These are phyloP conservation scores for Pycnomerus fuliginosus DNA, from an alignment of 2,888 invertebrate species.

Conservation along the genomic window DNA sequence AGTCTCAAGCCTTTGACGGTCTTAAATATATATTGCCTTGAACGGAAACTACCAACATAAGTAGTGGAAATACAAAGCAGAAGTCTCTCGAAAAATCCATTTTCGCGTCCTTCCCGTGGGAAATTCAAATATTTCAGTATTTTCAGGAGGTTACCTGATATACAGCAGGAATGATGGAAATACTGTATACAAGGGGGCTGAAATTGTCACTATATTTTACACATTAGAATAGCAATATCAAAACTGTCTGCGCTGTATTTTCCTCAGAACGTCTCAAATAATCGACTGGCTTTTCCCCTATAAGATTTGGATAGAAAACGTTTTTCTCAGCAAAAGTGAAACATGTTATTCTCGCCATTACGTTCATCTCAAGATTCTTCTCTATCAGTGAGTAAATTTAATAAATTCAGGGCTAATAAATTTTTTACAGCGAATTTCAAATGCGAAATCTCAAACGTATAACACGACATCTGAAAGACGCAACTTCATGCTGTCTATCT, in stretches of 20 bases:
- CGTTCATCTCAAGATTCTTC: not conserved
- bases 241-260: constrained; percentile 41
- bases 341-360: constrained; percentile 29
- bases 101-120: constrained; percentile 45
- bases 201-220: constrained; percentile 49
- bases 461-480: not conserved
- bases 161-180: constrained; percentile 46
- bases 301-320: constrained; percentile 35
- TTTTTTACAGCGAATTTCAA: not conserved
- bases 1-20: too few species aligned
- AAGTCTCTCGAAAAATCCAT: constrained; percentile 44
- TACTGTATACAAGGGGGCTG: constrained; percentile 43
- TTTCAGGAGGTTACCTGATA: constrained; percentile 47
- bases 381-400: not conserved
- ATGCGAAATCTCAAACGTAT: not conserved
- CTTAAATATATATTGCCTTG: constrained; percentile 14
- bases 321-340: constrained; percentile 36
- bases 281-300: constrained; percentile 39
- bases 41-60: constrained; percentile 19
- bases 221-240: constrained; percentile 48
- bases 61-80: constrained; percentile 35
- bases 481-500: not conserved
- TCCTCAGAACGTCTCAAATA: constrained; percentile 37
- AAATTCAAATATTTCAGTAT: constrained; percentile 50
- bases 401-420: too few species aligned